A percentile compares a stretch with the other conserved stretches of the same genome.
Evolutionary conservation across 2,797 vertebrate genomes (phyloP).

Genomic region (Hippocampus kuda): DNA sequence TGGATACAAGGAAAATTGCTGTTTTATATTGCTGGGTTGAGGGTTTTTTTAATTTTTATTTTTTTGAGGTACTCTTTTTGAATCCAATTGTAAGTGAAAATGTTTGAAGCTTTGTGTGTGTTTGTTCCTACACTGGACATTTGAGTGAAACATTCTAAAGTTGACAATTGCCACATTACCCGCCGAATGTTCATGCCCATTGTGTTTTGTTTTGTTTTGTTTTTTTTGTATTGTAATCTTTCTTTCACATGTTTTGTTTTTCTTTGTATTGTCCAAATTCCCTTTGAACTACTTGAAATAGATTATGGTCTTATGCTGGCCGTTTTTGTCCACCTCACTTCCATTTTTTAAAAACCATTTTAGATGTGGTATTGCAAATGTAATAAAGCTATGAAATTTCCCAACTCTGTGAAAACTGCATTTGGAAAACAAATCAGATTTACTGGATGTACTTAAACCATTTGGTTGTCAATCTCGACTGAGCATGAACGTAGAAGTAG

Average conservation of each 20-base stretch:
- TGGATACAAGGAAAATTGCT: background rate
- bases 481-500: too few relatives aligned
- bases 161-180: slow-evolving; percentile 73
- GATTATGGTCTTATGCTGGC: slow-evolving; percentile 38
- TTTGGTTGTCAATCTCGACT: background rate
- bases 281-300: slow-evolving; percentile 91
- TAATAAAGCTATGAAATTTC: background rate
- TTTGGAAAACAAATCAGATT: background rate
- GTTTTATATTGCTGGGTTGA: background rate
- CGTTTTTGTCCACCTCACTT: too few relatives aligned
- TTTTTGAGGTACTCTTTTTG: background rate
- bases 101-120: background rate
- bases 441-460: background rate
- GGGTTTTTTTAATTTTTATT: background rate
- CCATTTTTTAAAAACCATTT: background rate
- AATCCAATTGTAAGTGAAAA: background rate
- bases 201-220: slow-evolving; percentile 31
- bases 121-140: slow-evolving; percentile 68
- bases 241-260: slow-evolving; percentile 54
- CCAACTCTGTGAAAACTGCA: background rate
- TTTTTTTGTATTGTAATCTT: slow-evolving; percentile 82
- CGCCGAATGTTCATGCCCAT: slow-evolving; percentile 78
- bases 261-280: slow-evolving; percentile 55
- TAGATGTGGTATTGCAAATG: background rate
- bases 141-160: slow-evolving; percentile 13